phyloP scores from a whole-genome alignment of 2,113 vertebrate species.

The Rhinopomastus cyanomelas region DNA sequence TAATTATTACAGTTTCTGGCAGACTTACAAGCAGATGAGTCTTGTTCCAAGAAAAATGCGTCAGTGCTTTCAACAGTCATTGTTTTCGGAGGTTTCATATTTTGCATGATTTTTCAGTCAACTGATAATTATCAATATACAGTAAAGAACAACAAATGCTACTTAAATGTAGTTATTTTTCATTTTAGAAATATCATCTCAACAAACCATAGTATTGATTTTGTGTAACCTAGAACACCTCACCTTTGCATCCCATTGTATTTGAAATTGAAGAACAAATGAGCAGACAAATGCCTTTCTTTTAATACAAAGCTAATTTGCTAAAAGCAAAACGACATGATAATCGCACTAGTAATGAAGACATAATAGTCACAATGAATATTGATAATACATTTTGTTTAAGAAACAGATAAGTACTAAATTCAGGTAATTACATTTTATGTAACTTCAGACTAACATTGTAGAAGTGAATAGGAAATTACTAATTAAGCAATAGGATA shows the following conservation, averaged over 20 bases:
- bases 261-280: not conserved
- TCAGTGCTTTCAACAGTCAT: conserved; percentile 31
- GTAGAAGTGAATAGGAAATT: not conserved
- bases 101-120: not conserved
- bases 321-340: not conserved
- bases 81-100: conserved; percentile 23
- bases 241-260: not conserved
- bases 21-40: conserved; percentile 5
- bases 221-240: not conserved
- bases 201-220: not conserved
- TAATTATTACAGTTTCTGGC: conserved; percentile 51
- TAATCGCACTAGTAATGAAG: not conserved
- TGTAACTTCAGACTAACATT: not conserved
- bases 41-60: conserved; percentile 31
- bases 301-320: not conserved
- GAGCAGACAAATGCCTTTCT: not conserved
- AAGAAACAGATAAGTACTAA: not conserved
- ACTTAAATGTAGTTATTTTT: not conserved
- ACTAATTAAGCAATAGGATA: not conserved
- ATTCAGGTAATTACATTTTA: not conserved
- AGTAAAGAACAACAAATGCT: not conserved
- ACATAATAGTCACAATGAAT: not conserved
- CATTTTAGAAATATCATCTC: not conserved
- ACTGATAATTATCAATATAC: conserved; percentile 19
- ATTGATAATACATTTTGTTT: not conserved